Percentiles rank a stretch among this genome's conserved stretches.
phyloP scores from a whole-genome alignment of 2,113 vertebrate species.

The Pedetes capensis region DNA sequence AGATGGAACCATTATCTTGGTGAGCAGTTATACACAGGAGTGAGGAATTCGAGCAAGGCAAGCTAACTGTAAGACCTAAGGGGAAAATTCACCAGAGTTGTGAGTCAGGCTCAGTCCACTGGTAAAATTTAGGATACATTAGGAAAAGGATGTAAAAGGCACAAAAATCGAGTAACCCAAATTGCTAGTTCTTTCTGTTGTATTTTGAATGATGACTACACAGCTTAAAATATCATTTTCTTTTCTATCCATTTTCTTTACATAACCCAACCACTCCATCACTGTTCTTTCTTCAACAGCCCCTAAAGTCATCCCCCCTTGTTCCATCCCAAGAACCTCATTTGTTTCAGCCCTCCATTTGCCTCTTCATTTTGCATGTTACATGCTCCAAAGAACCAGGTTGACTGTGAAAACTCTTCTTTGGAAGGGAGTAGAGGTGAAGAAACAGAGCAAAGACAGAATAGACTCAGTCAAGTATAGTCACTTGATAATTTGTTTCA shows the following conservation, averaged over 20 bases:
- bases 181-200: not conserved
- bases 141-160: not conserved
- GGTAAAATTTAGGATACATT: not conserved
- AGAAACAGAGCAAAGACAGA: not conserved
- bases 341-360: not conserved
- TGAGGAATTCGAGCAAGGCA: not conserved
- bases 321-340: not conserved
- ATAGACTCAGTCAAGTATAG: not conserved
- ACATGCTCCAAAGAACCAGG: not conserved
- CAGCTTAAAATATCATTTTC: not conserved
- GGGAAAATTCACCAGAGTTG: not conserved
- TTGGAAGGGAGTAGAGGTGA: not conserved
- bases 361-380: not conserved
- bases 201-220: not conserved
- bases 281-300: not conserved
- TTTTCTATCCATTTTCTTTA: not conserved
- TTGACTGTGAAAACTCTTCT: not conserved
- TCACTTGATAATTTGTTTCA: not conserved
- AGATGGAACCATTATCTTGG: not conserved
- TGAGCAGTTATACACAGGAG: not conserved
- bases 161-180: not conserved
- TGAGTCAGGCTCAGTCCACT: not conserved
- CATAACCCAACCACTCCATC: not conserved
- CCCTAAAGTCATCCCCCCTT: not conserved
- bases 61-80: not conserved